Evolutionary conservation across 2,113 vertebrate species (phyloP).

Genomic region (Orthonyx spaldingii): DNA sequence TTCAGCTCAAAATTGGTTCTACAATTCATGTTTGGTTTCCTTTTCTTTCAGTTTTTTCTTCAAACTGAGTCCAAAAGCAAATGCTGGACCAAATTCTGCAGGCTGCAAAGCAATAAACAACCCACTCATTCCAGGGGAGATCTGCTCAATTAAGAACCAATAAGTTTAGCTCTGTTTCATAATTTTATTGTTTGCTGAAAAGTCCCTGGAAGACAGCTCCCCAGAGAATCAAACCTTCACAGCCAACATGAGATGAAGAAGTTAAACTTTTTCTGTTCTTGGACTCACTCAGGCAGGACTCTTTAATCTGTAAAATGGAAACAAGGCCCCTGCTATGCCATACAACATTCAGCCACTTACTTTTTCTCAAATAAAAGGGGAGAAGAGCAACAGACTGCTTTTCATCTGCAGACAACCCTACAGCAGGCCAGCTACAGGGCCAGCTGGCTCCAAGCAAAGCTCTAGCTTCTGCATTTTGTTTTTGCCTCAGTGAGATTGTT

Average conservation of each 20-base stretch:
- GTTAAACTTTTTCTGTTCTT: not conserved
- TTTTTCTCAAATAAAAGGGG: not conserved
- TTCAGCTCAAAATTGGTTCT: not conserved
- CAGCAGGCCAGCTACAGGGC: not conserved
- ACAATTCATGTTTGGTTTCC: not conserved
- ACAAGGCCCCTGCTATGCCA: not conserved
- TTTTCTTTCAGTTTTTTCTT: not conserved
- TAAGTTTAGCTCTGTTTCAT: not conserved
- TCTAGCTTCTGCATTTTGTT: not conserved
- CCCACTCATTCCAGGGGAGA: not conserved
- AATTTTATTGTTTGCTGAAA: not conserved
- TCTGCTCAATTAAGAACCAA: slow-evolving; percentile 11
- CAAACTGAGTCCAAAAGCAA: not conserved
- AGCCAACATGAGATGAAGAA: not conserved
- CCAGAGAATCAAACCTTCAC: not conserved
- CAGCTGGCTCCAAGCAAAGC: not conserved
- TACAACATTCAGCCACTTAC: not conserved
- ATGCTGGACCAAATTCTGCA: not conserved
- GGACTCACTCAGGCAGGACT: not conserved
- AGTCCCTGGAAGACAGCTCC: not conserved
- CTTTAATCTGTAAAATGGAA: not conserved
- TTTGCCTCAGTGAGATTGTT: not conserved
- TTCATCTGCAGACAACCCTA: not conserved
- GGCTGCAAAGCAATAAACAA: not conserved
- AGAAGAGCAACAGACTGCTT: not conserved